Evolutionary conservation across 2,888 invertebrate species (phyloP), one percentile per base, ranked within the genome.

Genomic region (Argyresthia albistria): DNA sequence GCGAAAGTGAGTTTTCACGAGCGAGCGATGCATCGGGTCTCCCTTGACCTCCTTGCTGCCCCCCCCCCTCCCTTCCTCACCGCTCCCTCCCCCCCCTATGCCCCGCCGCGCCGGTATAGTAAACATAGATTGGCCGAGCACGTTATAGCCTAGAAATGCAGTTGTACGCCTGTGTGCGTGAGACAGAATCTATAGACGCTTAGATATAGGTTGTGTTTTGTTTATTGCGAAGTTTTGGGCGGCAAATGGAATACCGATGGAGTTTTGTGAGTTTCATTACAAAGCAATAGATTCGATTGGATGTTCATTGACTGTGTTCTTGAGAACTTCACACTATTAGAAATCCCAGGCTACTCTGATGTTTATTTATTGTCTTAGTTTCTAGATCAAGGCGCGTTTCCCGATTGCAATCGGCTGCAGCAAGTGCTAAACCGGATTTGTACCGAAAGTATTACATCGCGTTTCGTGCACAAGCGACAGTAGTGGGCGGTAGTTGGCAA

Each of bases 1-100:
- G 83, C 86, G 87, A 87, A 87, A 87, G 87, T 87, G 86, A 87
- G 86, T 83, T 87, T 86, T 83, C 81, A 75, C 81, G 80, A 73
- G 52, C 42, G 80, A 81, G 75, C 82, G 82, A 79, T 86, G 87
- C 86, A 86, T 82, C 86, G 82, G 73, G 72, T 67, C 73, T 84
- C 86, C 86, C 86, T 86, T 87, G 87, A 87, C 87, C 86, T 73
- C 77, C 63, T 59, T 61, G 58, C 63, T 63, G 58, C 62, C 55
- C 60, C 56, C 52, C 58, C 59, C 56, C 54, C 59, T 62, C 63
- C 60, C 54, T 35, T 42, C 9, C 12, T 12, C 45, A 9, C 15
- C 15, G 14, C 14, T 35, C 42, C 9, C 9, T 43, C 43, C 8
- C 12, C 12, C 14, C 14, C 14, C 9, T 14, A 39, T 15, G 35